Evolutionary conservation across 2,888 invertebrate species (phyloP).

Genomic region (Drosophila paramelanica): DNA sequence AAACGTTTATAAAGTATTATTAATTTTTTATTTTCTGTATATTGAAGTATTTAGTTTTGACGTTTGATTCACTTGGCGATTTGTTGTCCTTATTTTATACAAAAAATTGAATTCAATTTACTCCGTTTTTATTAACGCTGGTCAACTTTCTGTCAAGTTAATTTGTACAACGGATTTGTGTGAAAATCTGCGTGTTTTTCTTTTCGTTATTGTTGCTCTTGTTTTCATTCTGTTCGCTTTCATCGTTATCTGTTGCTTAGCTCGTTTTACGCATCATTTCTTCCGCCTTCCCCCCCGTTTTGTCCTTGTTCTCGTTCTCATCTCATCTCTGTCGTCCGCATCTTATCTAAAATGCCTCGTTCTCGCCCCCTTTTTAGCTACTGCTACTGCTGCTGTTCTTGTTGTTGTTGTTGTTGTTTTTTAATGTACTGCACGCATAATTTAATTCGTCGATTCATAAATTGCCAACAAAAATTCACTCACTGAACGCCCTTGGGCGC

Average conservation of each 20-base stretch:
- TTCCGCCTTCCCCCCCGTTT: conserved; percentile 15
- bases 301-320: not conserved
- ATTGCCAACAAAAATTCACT: conserved; percentile 68
- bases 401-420: conserved; percentile 20
- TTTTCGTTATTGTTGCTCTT: not conserved
- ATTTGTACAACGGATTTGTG: conserved; percentile 25
- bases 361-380: conserved; percentile 4
- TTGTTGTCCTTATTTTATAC: not conserved
- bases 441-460: conserved; percentile 79
- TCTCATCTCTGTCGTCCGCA: not conserved
- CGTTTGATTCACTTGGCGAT: not conserved
- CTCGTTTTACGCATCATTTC: conserved; percentile 75
- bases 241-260: conserved; percentile 69
- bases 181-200: conserved; percentile 9
- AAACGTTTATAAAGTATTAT: no score
- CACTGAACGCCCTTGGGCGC: conserved; percentile 36
- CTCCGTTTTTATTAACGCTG: not conserved
- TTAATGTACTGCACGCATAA: conserved; percentile 77
- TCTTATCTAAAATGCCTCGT: conserved; percentile 21
- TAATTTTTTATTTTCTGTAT: no score
- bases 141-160: conserved; percentile 11
- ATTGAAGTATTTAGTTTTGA: no score
- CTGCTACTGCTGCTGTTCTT: conserved; percentile 7
- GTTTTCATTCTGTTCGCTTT: conserved; percentile 4
- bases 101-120: not conserved